These are phyloP conservation scores for Heteropelma amictum DNA, from an alignment of 2,888 invertebrate species.

Conservation along the genomic window DNA sequence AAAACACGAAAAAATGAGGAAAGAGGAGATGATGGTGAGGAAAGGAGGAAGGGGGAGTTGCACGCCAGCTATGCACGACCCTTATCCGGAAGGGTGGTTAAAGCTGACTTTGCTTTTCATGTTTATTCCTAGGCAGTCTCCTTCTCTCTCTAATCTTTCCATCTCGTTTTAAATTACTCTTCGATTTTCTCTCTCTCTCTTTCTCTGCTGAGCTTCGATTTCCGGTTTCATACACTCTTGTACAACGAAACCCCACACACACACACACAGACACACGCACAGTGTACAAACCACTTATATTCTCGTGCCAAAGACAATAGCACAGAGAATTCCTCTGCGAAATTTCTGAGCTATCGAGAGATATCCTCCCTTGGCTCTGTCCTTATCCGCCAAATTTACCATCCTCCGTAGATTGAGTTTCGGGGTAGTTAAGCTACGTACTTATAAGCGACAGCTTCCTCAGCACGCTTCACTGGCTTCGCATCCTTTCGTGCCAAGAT, in stretches of 20 bases:
- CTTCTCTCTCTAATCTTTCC: slow-evolving; percentile 26
- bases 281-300: slow-evolving; percentile 28
- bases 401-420: slow-evolving; percentile 21
- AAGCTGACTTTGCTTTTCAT: slow-evolving; percentile 60
- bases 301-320: slow-evolving; percentile 42
- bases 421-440: slow-evolving; percentile 16
- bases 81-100: slow-evolving; percentile 52
- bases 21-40: not conserved
- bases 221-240: not conserved
- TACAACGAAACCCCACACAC: not conserved
- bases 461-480: slow-evolving; percentile 8
- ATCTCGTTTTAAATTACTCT: slow-evolving; percentile 5
- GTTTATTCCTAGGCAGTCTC: slow-evolving; percentile 59
- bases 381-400: slow-evolving; percentile 27
- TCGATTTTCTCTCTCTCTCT: not conserved
- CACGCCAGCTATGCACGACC: slow-evolving; percentile 14
- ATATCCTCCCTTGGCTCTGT: not conserved
- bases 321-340: slow-evolving; percentile 6
- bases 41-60: not conserved
- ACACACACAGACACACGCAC: not conserved
- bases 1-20: slow-evolving; percentile 14
- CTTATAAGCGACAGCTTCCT: slow-evolving; percentile 41
- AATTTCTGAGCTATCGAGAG: slow-evolving; percentile 16
- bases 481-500: slow-evolving; percentile 18
- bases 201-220: not conserved